A percentile compares a stretch with the other conserved stretches of the same genome.
These are phyloP conservation scores for Leptoclinus maculatus DNA, from an alignment of 2,797 vertebrate species.

Conservation along the genomic window DNA sequence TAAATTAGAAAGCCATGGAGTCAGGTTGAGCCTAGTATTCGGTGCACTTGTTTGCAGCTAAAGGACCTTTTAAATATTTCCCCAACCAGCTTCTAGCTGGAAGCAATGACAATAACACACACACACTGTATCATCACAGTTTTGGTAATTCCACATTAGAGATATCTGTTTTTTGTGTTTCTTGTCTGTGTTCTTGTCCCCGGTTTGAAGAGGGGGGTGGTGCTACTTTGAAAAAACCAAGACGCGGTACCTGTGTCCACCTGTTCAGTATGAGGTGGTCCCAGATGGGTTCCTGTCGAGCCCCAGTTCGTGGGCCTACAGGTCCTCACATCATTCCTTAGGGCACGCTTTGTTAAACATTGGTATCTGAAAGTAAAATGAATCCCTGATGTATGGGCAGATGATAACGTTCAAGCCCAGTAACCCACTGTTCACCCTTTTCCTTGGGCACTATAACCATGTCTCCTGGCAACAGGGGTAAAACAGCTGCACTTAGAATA, in stretches of 20 bases:
- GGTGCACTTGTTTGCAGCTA: background rate
- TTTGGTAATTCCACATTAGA: too few species aligned
- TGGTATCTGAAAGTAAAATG: too few species aligned
- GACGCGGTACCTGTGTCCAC: background rate
- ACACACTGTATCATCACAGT: background rate
- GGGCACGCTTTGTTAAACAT: background rate
- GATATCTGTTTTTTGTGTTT: too few species aligned
- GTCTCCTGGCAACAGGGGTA: conserved; percentile 13
- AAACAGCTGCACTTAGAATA: conserved; percentile 23
- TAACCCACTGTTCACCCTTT: background rate
- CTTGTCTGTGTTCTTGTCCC: background rate
- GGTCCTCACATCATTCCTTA: background rate
- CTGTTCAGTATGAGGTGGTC: background rate
- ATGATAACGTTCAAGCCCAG: background rate
- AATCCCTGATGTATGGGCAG: background rate
- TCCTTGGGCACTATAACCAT: background rate
- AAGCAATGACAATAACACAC: background rate
- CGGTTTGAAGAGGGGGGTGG: too few species aligned
- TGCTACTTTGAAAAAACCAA: background rate
- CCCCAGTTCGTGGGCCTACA: background rate
- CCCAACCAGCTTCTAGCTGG: background rate
- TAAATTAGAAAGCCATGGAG: background rate
- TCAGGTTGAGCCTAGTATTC: background rate
- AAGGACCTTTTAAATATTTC: background rate
- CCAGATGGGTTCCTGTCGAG: background rate